phyloP scores from a whole-genome alignment of 2,797 vertebrate species.

The Propithecus perrieri region DNA sequence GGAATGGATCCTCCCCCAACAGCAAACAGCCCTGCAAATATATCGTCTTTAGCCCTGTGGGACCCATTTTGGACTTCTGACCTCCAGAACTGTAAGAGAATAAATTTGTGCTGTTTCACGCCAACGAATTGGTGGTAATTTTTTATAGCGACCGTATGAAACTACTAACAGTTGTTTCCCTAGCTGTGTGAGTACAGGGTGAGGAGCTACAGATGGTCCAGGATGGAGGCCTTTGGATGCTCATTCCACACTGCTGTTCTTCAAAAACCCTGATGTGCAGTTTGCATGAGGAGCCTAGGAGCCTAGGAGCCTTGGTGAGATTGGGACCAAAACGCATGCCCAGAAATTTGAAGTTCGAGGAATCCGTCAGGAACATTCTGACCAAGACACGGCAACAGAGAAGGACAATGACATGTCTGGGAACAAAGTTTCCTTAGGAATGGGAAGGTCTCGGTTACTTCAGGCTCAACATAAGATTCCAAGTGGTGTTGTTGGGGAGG shows the following conservation, averaged over 20 bases:
- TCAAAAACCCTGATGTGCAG: background rate
- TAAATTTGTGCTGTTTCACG: too few relatives aligned
- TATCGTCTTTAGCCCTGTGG: too few relatives aligned
- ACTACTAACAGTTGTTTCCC: background rate
- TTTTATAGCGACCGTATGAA: too few relatives aligned
- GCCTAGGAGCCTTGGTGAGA: background rate
- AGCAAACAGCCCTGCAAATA: too few relatives aligned
- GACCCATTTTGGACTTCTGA: too few relatives aligned
- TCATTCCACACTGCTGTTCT: background rate
- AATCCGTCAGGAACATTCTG: background rate
- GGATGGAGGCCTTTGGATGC: background rate
- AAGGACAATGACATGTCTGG: background rate
- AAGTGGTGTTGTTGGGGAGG: background rate
- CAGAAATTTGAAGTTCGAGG: background rate
- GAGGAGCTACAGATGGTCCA: background rate
- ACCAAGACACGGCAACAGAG: background rate
- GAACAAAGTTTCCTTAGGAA: background rate
- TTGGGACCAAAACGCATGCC: background rate
- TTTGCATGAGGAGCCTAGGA: background rate
- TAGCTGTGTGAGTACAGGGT: background rate
- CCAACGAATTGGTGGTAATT: too few relatives aligned
- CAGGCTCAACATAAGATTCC: background rate
- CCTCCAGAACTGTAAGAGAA: too few relatives aligned
- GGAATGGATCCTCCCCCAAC: too few relatives aligned
- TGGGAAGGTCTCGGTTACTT: background rate